Conservation (phyloP, 2,888 invertebrate genomes). For the Kryphioiulus occultus region DNA sequence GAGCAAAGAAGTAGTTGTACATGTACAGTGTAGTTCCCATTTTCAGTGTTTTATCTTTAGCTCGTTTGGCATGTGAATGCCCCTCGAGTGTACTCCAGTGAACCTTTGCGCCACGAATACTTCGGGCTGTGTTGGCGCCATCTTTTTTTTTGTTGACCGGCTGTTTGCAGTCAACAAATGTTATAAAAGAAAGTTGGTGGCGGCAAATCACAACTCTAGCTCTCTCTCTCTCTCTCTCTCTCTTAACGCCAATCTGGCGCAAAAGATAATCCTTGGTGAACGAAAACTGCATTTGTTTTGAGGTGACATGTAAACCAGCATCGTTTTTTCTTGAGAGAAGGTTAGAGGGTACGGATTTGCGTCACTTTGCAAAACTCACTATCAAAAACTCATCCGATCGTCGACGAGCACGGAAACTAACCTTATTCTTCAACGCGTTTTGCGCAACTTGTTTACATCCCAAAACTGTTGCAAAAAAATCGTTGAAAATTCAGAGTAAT, state of each 20-base stretch:
- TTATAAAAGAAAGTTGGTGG: constrained; percentile 37
- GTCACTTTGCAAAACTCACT: no score
- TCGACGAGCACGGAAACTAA: no score
- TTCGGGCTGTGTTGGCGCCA: constrained; percentile 22
- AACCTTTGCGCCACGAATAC: constrained; percentile 22
- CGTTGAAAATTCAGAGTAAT: no score
- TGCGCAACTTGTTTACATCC: no score
- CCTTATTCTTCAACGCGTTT: no score
- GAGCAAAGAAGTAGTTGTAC: neutral
- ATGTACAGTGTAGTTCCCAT: neutral
- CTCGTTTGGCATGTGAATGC: constrained; percentile 33
- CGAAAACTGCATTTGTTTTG: no score
- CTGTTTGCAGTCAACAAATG: constrained; percentile 36
- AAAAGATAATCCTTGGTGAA: neutral
- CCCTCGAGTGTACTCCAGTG: constrained; percentile 32
- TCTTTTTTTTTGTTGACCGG: constrained; percentile 27
- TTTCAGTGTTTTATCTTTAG: constrained; percentile 39
- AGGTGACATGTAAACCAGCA: no score
- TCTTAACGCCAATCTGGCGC: neutral
- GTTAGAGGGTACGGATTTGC: no score
- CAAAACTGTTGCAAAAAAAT: no score
- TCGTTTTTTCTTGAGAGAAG: no score
- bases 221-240: neutral
- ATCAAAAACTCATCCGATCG: no score
- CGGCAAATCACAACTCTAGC: neutral